Base-by-base conservation (phyloP, 2,113 vertebrate species). In the Colinus virginianus region DNA sequence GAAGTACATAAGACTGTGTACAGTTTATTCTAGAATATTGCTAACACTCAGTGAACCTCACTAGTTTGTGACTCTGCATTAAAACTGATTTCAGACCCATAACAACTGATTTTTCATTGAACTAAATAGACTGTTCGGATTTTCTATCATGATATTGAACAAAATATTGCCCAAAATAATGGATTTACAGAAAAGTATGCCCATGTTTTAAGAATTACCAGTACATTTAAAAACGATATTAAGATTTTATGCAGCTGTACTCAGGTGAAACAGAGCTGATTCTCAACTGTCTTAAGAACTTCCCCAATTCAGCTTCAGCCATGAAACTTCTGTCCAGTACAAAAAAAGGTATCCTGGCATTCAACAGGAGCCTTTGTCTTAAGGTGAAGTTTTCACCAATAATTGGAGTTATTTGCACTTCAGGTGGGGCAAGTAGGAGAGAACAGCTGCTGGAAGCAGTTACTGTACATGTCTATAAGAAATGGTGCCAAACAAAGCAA, bases 361-460 rank as follows among this genome's bases (percentile, higher is more conserved):
- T 69, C 51, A 38, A 7, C 34, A n/a, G 69, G 40, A 84, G 28
- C 14, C 28, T 71, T 83, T 75, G 40, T 15, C 0, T 2, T 42
- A 38, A 78, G 1, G 7, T 22, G 32, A 62, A 20, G 8, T 0
- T 0, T 66, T 68, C 77, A 25, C 4, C 59, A 1, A 0, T 67
- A 77, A 45, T 5, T 53, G 17, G 67, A 75, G 66, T 46, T 40
- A 32, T 46, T 51, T 72, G 43, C 22, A 59, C 13, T 38, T 84
- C 74, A 59, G 46, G 0, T 78, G 53, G 53, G 43, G 62, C 78
- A 87, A 36, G 36, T 51, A 64, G 48, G 71, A 67, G 72, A 88
- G 30, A 89, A 23, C 25, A 51, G 66, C 48, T 48, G 8, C 30
- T 78, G 45, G 36, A 28, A 80, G 38, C 22, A 46, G 48, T 40